Conservation (phyloP, 2,888 invertebrate species). For the Anodontia alba region DNA sequence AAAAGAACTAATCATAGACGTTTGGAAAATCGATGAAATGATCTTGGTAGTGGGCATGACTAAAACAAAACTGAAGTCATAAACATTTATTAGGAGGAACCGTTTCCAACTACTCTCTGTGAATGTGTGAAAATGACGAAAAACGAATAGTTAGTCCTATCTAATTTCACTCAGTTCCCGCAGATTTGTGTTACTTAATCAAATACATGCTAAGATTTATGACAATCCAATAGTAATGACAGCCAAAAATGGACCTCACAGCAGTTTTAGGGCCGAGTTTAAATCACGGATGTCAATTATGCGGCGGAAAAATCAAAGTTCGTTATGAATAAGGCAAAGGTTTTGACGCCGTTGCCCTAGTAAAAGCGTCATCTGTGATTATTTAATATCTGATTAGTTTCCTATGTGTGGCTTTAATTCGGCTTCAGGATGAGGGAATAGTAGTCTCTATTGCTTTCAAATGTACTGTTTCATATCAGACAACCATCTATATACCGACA, state of each 20-base stretch:
- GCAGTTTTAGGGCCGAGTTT: conserved; percentile 6
- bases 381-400: conserved; percentile 4
- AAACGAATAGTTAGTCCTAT: neutral
- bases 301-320: conserved; percentile 13
- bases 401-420: too few relatives aligned
- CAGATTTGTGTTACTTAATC: conserved; percentile 6
- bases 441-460: too few relatives aligned
- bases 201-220: conserved; percentile 17
- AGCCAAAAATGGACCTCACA: conserved; percentile 6
- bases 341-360: conserved; percentile 10
- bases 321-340: conserved; percentile 19
- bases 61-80: neutral
- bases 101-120: neutral
- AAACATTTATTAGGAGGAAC: neutral
- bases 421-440: too few relatives aligned
- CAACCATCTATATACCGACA: neutral
- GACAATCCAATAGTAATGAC: neutral
- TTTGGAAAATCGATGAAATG: too few relatives aligned
- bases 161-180: neutral
- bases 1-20: too few relatives aligned
- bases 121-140: conserved; percentile 12
- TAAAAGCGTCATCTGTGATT: conserved; percentile 11
- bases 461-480: too few relatives aligned
- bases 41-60: too few relatives aligned
- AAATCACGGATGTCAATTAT: conserved; percentile 13